Base-by-base conservation (phyloP, 2,797 vertebrate species). In the Spea hammondii region DNA sequence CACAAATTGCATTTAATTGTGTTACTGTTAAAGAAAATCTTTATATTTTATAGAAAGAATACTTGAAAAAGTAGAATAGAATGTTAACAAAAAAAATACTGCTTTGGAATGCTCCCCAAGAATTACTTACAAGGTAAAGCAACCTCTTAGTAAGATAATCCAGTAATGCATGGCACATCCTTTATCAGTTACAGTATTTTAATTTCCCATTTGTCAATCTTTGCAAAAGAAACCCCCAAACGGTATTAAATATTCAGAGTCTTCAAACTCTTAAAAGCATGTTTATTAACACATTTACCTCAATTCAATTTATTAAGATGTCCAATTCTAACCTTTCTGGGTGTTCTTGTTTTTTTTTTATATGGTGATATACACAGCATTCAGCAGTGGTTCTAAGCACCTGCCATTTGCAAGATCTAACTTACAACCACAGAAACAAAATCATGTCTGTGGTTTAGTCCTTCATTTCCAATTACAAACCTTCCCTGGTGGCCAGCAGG, bases 351-450 rank as follows among this genome's bases (percentile, higher is more conserved):
- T 84, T 91, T 92, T 81, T 74, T 89, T 89, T 84, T 91, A 92
- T 82, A 87, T 91, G 90, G 88, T 92, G 91, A 91, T 92, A 90
- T 92, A 92, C 91, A 92, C 90, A 92, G 91, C 92, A 91, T 91
- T 92, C 91, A 92, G 91, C 90, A 92, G 91, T 92, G 91, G 91
- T 91, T 92, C 90, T 91, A 92, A 92, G 91, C 92, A 93, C 92
- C 92, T 91, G 91, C 91, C 92, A 92, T 90, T 91, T 88, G 90
- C 89, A 83, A 90, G 86, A 89, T 86, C 91, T 91, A 92, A 87
- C 89, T 91, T 92, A 90, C 87, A 91, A 90, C 90, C 92, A 92
- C 91, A 89, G 87, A 90, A 88, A 92, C 87, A 87, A 90, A 92
- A 88, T 88, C 86, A 91, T 90, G 88, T 88, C 91, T 90, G 90